phyloP scores from a whole-genome alignment of 35 echinoderm and acorn worm genomes.

The Heliocidaris erythrogramma region DNA sequence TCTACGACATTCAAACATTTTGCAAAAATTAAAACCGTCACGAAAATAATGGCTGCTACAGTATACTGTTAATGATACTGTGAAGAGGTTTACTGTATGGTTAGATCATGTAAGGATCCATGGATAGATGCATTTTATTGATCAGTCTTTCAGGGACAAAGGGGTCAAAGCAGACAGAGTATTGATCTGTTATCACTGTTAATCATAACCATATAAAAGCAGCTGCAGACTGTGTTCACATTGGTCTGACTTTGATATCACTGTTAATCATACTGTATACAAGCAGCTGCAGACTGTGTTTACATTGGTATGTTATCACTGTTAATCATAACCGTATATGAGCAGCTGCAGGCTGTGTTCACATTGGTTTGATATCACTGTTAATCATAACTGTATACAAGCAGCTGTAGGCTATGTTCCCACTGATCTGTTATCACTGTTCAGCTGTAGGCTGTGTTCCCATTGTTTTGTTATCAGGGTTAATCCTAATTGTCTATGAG shows the following conservation, averaged over 20 bases:
- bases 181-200: conserved; percentile 3
- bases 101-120: not conserved
- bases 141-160: not conserved
- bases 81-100: too few relatives aligned
- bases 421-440: too few relatives aligned
- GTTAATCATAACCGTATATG: not conserved
- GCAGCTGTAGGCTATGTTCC: too few relatives aligned
- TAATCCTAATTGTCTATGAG: too few relatives aligned
- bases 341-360: not conserved
- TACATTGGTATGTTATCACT: too few relatives aligned
- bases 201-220: not conserved
- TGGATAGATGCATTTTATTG: not conserved
- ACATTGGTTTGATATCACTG: not conserved
- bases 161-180: not conserved
- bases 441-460: too few relatives aligned
- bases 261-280: not conserved
- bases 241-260: not conserved
- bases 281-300: too few relatives aligned
- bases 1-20: too few relatives aligned
- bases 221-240: not conserved
- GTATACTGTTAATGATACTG: too few relatives aligned
- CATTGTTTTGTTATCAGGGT: too few relatives aligned
- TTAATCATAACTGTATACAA: not conserved
- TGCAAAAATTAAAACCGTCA: too few relatives aligned
- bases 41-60: too few relatives aligned